These are phyloP conservation scores for Mus spicilegus DNA, from an alignment of 2,113 vertebrate genomes.

Conservation along the genomic window DNA sequence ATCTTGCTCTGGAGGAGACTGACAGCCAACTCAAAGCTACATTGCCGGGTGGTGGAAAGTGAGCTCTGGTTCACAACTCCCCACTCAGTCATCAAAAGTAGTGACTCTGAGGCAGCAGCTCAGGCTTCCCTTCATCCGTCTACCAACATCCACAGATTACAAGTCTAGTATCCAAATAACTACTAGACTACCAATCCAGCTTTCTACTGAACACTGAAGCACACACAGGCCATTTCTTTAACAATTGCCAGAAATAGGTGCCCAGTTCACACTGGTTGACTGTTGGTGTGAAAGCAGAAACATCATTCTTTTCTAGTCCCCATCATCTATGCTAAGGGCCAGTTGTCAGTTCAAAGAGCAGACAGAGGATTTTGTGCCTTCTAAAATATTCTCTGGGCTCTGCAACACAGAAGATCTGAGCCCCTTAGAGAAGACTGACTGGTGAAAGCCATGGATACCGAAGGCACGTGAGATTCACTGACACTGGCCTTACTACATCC, in stretches of 20 bases:
- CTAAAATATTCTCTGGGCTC: not conserved
- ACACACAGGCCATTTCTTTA: too few relatives aligned
- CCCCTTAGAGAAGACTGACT: rapidly evolving
- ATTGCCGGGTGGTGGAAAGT: rapidly evolving
- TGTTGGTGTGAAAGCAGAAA: not conserved
- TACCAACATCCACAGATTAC: not conserved
- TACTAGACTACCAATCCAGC: not conserved
- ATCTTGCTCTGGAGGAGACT: not conserved
- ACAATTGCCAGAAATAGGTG: not conserved
- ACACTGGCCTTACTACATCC: not conserved
- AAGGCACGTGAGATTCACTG: too few relatives aligned
- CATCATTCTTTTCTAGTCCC: not conserved
- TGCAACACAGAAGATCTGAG: not conserved
- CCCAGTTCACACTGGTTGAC: not conserved
- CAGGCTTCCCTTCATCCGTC: not conserved
- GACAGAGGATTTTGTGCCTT: not conserved
- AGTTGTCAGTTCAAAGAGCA: not conserved
- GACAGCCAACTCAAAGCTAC: not conserved
- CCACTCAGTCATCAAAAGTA: not conserved
- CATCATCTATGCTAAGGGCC: not conserved
- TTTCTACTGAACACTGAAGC: not conserved
- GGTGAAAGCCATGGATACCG: not conserved
- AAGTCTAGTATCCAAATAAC: not conserved
- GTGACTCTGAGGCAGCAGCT: too few relatives aligned
- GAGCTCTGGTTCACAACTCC: not conserved